These are phyloP conservation scores for Cygnus buccinator DNA, from an alignment of 2,113 vertebrate genomes.

Conservation along the genomic window DNA sequence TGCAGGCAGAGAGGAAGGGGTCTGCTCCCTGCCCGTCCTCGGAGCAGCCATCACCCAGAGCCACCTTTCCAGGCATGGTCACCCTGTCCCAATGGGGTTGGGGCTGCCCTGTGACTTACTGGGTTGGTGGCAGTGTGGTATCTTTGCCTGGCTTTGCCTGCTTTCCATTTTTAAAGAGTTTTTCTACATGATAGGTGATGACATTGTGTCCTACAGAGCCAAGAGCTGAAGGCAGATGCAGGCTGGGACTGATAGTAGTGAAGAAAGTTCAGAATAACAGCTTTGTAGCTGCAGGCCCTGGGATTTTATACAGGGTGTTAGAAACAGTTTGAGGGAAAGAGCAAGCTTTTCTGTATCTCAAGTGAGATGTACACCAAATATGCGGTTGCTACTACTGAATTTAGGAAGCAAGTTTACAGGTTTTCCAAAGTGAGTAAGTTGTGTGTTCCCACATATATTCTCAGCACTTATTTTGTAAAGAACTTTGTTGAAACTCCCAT, in stretches of 20 bases:
- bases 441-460: background rate
- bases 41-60: background rate
- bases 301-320: background rate
- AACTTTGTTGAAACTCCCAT: background rate
- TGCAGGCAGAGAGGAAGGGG: background rate
- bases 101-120: background rate
- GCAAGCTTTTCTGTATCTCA: background rate
- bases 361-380: background rate
- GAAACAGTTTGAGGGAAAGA: background rate
- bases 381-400: background rate
- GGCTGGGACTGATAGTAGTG: background rate
- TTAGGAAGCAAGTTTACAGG: background rate
- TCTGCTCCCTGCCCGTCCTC: background rate
- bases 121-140: background rate
- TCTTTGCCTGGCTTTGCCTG: background rate
- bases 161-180: background rate
- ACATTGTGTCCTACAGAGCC: background rate
- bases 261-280: background rate
- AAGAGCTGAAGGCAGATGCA: background rate
- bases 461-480: background rate
- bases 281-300: background rate
- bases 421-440: background rate
- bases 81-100: background rate
- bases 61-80: background rate
- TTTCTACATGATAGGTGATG: background rate